Evolutionary conservation across 2,113 vertebrate genomes (phyloP).

Genomic region (pig (Sus scrofa)): T2T-Sscrofa CM000816.6:15784501-15785000

Average conservation of each 20-base stretch:
- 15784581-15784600: conserved; percentile 32
- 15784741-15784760: neutral
- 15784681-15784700: neutral
- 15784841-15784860: neutral
- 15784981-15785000: neutral
- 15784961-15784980: neutral
- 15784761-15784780: neutral
- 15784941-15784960: neutral
- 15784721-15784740: neutral
- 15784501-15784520: neutral
- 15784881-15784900: neutral
- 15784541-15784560: neutral
- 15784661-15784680: neutral
- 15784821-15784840: neutral
- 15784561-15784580: neutral
- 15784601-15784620: conserved; percentile 1
- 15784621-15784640: neutral
- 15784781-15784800: neutral
- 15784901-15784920: neutral
- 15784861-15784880: neutral
- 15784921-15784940: neutral
- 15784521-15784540: neutral
- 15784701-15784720: neutral
- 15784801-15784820: neutral
- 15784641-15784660: neutral